phyloP scores from a whole-genome alignment of 1,140 invertebrate genomes.

The Apis cerana region DNA sequence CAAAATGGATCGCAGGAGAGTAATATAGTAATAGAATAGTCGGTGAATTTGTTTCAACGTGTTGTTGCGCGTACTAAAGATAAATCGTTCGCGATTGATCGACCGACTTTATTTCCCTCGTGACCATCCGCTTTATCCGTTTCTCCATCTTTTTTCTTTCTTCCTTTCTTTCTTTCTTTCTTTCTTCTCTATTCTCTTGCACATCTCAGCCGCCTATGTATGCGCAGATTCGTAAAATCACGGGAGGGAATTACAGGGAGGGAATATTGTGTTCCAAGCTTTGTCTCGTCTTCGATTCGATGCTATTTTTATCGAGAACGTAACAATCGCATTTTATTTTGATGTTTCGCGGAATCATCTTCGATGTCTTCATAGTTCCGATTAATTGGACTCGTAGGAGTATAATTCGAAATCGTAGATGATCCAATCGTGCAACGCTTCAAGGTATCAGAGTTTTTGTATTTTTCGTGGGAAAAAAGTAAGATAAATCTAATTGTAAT shows the following conservation, averaged over 20 bases:
- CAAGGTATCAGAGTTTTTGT: background rate
- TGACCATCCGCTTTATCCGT: constrained; percentile 24
- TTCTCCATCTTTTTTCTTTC: background rate
- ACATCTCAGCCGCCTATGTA: constrained; percentile 1
- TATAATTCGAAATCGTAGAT: background rate
- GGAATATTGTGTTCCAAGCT: background rate
- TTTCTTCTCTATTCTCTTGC: background rate
- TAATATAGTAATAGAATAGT: constrained; percentile 37
- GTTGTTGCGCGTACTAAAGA: constrained; percentile 37
- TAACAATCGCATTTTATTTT: background rate
- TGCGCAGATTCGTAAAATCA: constrained; percentile 9
- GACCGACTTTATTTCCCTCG: constrained; percentile 39
- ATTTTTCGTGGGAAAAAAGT: too few species aligned
- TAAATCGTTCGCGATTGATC: constrained; percentile 55
- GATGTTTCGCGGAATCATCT: background rate
- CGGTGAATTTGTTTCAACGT: constrained; percentile 40
- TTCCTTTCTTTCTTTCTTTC: background rate
- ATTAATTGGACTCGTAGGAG: background rate
- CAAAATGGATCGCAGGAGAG: constrained; percentile 17
- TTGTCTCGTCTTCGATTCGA: constrained; percentile 8
- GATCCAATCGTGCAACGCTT: too few species aligned
- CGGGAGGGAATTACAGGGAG: background rate
- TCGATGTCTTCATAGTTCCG: background rate
- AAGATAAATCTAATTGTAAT: too few species aligned
- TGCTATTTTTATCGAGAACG: background rate